phyloP scores from a whole-genome alignment of 2,888 invertebrate species.

The Cremastobaeus sp. region DNA sequence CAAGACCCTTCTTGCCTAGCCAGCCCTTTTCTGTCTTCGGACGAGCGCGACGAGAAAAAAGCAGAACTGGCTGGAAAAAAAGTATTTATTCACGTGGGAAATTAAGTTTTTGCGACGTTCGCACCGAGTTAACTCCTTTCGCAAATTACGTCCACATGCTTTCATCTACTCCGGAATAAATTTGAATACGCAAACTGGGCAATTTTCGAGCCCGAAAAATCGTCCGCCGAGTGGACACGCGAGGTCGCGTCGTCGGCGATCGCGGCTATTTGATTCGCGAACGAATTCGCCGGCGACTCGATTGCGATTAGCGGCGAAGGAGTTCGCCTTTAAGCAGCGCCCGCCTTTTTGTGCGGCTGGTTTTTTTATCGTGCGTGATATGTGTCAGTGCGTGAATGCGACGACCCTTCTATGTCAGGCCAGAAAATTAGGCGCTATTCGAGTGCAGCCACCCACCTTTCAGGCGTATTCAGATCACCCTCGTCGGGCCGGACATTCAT shows the following conservation, averaged over 20 bases:
- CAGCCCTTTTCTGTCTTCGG: slow-evolving; percentile 58
- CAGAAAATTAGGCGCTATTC: slow-evolving; percentile 69
- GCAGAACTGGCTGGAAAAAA: slow-evolving; percentile 51
- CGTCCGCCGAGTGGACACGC: too few relatives aligned
- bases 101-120: slow-evolving; percentile 57
- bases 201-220: too few relatives aligned
- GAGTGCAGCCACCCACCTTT: slow-evolving; percentile 72
- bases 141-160: slow-evolving; percentile 34
- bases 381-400: slow-evolving; percentile 50
- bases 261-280: too few relatives aligned
- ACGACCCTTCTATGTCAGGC: slow-evolving; percentile 62
- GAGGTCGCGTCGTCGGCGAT: too few relatives aligned
- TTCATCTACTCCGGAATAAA: neutral
- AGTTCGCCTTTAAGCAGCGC: slow-evolving; percentile 4
- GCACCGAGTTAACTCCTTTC: slow-evolving; percentile 53
- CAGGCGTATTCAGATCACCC: slow-evolving; percentile 71
- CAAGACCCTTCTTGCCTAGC: slow-evolving; percentile 59
- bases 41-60: slow-evolving; percentile 42
- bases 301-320: neutral
- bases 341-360: neutral
- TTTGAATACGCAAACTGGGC: slow-evolving; percentile 1
- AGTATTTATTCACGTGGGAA: slow-evolving; percentile 61
- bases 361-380: slow-evolving; percentile 40
- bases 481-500: slow-evolving; percentile 58
- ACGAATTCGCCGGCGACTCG: too few relatives aligned